These are phyloP conservation scores for Motacilla tschutschensis DNA, from an alignment of 2,113 vertebrate species.

Conservation along the genomic window DNA sequence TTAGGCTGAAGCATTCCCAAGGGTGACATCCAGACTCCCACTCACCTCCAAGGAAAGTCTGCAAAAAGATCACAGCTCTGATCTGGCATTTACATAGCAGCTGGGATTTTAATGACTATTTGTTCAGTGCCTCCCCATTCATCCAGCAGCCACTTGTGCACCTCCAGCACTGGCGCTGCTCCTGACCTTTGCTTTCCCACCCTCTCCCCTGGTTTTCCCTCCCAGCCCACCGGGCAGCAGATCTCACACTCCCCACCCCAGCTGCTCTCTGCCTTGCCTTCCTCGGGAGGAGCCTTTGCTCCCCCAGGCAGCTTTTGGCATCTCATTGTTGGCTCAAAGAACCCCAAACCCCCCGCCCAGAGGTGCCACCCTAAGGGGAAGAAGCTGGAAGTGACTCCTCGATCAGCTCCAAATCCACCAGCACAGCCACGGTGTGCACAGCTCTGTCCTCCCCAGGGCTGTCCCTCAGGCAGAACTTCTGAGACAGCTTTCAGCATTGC, in stretches of 20 bases:
- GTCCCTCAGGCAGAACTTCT: not conserved
- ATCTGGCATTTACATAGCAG: constrained; percentile 61
- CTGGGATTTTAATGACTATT: constrained; percentile 62
- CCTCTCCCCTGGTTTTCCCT: not conserved
- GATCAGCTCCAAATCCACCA: rapidly evolving
- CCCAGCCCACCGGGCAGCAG: not conserved
- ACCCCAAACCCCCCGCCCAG: not conserved
- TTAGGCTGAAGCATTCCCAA: constrained; percentile 10
- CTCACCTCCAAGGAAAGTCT: constrained; percentile 23
- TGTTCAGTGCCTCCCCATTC: constrained; percentile 38
- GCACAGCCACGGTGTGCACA: rapidly evolving
- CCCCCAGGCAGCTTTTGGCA: not conserved
- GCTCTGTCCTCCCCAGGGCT: not conserved
- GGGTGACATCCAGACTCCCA: constrained; percentile 29
- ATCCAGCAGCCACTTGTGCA: constrained; percentile 7
- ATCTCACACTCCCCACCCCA: not conserved
- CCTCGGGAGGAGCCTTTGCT: not conserved
- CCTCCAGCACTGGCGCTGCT: not conserved
- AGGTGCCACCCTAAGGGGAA: not conserved
- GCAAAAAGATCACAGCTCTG: constrained; percentile 59
- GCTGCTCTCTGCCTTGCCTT: not conserved
- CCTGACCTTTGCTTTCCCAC: constrained; percentile 15
- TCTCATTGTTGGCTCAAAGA: not conserved
- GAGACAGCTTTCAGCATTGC: not conserved
- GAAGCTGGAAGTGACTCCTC: not conserved